Evolutionary conservation across 2,797 vertebrate genomes (phyloP).

Genomic region (Rhinoraja longicauda): DNA sequence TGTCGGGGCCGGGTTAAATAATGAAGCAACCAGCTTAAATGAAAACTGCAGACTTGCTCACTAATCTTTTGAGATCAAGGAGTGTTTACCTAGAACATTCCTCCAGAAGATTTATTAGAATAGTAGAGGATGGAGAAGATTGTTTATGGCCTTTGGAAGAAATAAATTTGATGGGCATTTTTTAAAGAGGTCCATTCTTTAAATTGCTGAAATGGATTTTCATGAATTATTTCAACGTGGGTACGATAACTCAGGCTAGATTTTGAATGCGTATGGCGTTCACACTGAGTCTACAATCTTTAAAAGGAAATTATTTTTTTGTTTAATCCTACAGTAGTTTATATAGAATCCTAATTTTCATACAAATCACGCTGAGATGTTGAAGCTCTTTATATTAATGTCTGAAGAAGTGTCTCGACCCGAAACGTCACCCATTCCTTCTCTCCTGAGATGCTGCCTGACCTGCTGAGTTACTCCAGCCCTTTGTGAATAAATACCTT

Average conservation of each 20-base stretch:
- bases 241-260: neutral
- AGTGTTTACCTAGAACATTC: neutral
- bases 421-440: no score
- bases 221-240: neutral
- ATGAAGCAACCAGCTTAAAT: neutral
- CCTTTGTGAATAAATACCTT: no score
- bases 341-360: neutral
- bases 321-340: neutral
- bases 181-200: neutral
- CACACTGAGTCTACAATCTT: neutral
- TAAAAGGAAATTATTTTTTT: neutral
- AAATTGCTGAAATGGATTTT: neutral
- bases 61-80: neutral
- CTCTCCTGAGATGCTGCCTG: no score
- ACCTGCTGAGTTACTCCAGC: no score
- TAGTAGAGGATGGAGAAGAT: neutral
- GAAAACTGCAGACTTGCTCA: neutral
- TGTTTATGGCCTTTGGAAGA: neutral
- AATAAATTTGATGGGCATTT: slow-evolving; percentile 1
- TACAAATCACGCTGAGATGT: neutral
- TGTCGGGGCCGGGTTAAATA: neutral
- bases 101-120: neutral
- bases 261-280: neutral
- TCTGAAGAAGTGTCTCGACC: no score
- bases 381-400: neutral